Base-by-base conservation (phyloP, 2,888 invertebrate species). In the Oithona nana region DNA sequence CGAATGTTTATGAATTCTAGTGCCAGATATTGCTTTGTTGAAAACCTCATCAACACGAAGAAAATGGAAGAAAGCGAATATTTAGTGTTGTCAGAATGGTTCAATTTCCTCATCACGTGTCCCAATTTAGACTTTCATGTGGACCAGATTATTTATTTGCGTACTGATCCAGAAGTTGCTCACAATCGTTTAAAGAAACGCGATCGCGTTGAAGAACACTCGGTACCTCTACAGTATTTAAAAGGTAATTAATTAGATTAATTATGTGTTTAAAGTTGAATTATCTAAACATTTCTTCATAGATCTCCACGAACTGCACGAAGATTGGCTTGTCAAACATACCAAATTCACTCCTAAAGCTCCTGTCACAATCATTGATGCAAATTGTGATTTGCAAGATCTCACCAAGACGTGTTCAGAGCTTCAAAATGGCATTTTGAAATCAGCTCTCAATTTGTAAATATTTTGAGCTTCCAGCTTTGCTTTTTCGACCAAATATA, bases 71-170 rank as follows among this genome's bases (percentile, higher is more conserved):
- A 78, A 0, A 83, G 85, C 1, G 88, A 93, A 76, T 83, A 83
- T 71, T 78, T 82, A 16, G 83, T 92, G 1, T 75, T 92, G 39
- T 83, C 86, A 67, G 83, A 88, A 68, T 93, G 90, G 89, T 90
- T 85, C 70, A 75, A 82, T 59, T 89, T 87, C 79, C 82, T 88
- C 63, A 77, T 80, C 20, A 77, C 80, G 61, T 81, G 28, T 39
- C 30, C 52, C 4, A n/a, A 83, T 68, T 79, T 83, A 57, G 80
- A 84, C 62, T 80, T 89, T 68, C 79, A 81, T 68, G 81, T 86
- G n/a, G 62, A 62, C 26, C 56, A 49, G 13, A 62, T 62, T 20
- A 54, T 62, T 24, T 62, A 62, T 22, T 39, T 62, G 2, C 20
- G 56, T 39, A 62, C 62, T 20, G n/a, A 28, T 22, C 62, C 62